Conservation (phyloP, 92 coral and sea anemone species). For the Epizoanthus stellaris region DNA sequence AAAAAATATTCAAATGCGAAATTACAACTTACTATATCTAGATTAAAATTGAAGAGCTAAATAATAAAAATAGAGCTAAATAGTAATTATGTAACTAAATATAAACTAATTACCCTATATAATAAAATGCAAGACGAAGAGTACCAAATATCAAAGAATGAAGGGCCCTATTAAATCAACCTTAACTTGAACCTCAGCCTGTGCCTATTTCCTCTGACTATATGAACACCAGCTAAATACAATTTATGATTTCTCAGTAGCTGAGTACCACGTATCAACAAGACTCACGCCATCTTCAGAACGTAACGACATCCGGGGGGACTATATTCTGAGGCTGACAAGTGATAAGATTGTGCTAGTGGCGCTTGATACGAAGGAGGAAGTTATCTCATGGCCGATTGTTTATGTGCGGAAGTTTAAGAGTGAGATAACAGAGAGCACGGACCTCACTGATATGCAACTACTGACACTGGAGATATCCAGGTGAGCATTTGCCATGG, state of each 20-base stretch:
- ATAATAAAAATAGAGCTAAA: too few species aligned
- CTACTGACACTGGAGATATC: conserved; percentile 75
- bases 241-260: not conserved
- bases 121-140: too few species aligned
- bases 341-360: conserved; percentile 59
- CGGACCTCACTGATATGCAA: conserved; percentile 64
- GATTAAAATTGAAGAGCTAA: too few species aligned
- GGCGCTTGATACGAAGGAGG: conserved; percentile 45
- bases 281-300: conserved; percentile 85
- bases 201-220: too few species aligned
- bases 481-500: conserved; percentile 47
- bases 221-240: too few species aligned
- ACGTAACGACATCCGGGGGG: conserved; percentile 75
- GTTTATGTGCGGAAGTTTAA: conserved; percentile 72
- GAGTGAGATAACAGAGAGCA: conserved; percentile 68
- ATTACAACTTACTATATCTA: too few species aligned
- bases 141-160: too few species aligned
- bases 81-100: too few species aligned
- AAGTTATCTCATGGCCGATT: conserved; percentile 80
- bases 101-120: too few species aligned
- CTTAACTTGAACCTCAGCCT: too few species aligned
- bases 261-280: conserved; percentile 75
- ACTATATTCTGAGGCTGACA: conserved; percentile 63
- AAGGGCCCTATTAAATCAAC: too few species aligned
- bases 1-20: too few species aligned